Base-by-base conservation (phyloP, 1,140 invertebrate genomes). In the Pantala flavescens region DNA sequence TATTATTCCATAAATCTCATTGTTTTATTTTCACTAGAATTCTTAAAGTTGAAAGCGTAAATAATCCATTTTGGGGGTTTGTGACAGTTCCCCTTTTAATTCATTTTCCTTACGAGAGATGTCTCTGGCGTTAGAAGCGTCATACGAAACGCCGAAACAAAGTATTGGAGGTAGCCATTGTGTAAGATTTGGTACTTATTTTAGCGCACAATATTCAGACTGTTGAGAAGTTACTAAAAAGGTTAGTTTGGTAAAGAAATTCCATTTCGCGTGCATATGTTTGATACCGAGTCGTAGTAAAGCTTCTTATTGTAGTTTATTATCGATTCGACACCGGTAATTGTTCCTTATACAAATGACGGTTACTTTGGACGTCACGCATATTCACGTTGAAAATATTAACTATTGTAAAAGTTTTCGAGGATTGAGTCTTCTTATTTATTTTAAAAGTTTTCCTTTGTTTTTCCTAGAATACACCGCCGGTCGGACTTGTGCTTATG, bases 111-210 rank as follows among this genome's bases (percentile, higher is more conserved):
- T 63, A 21, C 49, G 49, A 63, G 49, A 63, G 49, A 63, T 63
- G 49, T 63, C 49, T 63, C 49, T 63, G 49, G 49, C 16, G 49
- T 63, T 63, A 63, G 49, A 63, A 63, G 49, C 49, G 49, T 63
- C 49, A 63, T 63, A 63, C 49, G 49, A 63, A 63, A 63, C 49
- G 49, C 49, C 49, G 49, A 63, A 63, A 63, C 49, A 63, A 63
- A 63, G 49, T 63, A 63, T 63, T 63, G 49, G n/a, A 63, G 49
- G 49, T 63, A 63, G 49, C 49, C 49, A 63, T 63, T 63, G 49
- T 63, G 49, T 63, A 63, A 63, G 49, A 63, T 63, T 63, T 63
- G 49, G 49, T 63, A 63, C 49, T 63, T 63, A 63, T 63, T 63
- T 63, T 63, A 63, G 49, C 49, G 49, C 49, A 63, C 49, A 63